phyloP scores from a whole-genome alignment of 2,888 invertebrate genomes.

The Callinectes sapidus region DNA sequence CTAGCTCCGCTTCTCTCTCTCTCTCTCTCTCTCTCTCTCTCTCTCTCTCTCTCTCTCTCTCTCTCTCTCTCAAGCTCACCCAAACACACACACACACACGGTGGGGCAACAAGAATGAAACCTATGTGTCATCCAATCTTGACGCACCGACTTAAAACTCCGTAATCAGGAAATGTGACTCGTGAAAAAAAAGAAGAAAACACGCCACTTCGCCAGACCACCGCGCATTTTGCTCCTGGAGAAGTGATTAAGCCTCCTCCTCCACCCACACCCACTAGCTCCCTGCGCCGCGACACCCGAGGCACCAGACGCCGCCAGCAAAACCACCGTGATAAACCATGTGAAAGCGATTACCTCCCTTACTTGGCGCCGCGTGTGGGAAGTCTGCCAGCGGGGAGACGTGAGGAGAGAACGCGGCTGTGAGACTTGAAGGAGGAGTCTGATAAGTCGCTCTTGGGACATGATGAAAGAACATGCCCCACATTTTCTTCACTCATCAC shows the following conservation, averaged over 20 bases:
- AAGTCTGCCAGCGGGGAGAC: background rate
- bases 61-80: background rate
- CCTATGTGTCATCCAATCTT: background rate
- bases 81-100: background rate
- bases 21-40: constrained; percentile 1
- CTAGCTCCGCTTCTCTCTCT: background rate
- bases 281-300: background rate
- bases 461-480: background rate
- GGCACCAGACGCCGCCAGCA: constrained; percentile 10
- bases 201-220: constrained; percentile 21
- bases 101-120: background rate
- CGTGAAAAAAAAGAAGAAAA: too few species aligned
- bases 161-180: constrained; percentile 11
- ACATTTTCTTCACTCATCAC: background rate
- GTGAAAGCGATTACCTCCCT: constrained; percentile 11
- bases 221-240: constrained; percentile 10
- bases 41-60: constrained; percentile 1
- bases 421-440: background rate
- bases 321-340: constrained; percentile 5
- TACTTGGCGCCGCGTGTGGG: constrained; percentile 21
- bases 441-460: background rate
- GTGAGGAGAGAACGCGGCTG: background rate
- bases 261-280: background rate
- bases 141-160: constrained; percentile 7
- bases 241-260: constrained; percentile 4